Percentiles rank a stretch among this genome's conserved stretches.
These are phyloP conservation scores for Sarcophilus harrisii DNA, from an alignment of 2,797 vertebrate species.

Conservation along the genomic window DNA sequence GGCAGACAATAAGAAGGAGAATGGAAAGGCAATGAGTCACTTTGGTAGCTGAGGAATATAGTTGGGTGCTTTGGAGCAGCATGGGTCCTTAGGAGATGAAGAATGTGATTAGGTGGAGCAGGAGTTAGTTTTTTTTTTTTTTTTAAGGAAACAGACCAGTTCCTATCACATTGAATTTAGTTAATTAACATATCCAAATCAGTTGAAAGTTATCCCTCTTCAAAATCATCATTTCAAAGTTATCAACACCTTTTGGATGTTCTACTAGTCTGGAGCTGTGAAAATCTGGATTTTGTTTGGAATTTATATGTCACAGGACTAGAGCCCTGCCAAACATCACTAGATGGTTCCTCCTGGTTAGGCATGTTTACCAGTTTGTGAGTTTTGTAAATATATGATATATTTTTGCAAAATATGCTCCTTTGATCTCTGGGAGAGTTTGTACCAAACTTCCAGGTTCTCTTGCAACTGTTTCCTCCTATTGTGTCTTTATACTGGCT, in stretches of 20 bases:
- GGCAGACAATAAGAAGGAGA: neutral
- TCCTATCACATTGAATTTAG: neutral
- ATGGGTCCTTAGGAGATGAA: neutral
- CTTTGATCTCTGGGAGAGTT: neutral
- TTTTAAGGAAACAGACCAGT: neutral
- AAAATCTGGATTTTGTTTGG: neutral
- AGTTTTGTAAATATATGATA: neutral
- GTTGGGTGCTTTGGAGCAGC: neutral
- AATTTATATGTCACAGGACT: neutral
- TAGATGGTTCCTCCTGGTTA: neutral
- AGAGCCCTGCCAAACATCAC: neutral
- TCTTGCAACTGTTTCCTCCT: neutral
- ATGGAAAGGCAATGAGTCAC: neutral
- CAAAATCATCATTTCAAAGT: neutral
- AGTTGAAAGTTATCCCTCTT: neutral
- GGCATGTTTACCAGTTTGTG: neutral
- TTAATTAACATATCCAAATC: neutral
- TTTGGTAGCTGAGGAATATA: neutral
- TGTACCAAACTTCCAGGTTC: neutral
- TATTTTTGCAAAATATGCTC: neutral
- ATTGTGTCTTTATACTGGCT: neutral
- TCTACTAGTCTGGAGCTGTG: neutral
- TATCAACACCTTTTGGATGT: neutral
- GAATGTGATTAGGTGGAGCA: neutral
- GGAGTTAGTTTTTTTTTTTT: neutral